Percentiles rank a stretch among this genome's conserved stretches.
Evolutionary conservation across 2,113 vertebrate species (phyloP).

Genomic region (Bostrychus sinensis): DNA sequence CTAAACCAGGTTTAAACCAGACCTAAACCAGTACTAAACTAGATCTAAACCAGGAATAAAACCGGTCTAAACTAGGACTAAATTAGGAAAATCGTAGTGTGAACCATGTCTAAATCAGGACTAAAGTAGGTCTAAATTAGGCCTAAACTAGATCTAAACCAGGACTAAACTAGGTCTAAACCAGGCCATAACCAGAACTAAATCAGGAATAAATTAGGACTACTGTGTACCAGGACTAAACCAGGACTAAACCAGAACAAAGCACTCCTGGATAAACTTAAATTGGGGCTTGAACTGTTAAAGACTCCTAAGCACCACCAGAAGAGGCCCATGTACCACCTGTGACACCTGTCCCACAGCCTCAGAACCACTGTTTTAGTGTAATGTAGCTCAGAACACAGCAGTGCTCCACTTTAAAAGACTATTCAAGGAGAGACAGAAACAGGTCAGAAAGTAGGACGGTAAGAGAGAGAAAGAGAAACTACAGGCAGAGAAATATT

Average conservation of each 20-base stretch:
- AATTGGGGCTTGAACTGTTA: no score
- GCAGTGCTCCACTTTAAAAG: slow-evolving; percentile 55
- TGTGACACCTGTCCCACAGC: no score
- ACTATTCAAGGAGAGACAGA: slow-evolving; percentile 60
- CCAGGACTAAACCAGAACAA: no score
- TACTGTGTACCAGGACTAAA: no score
- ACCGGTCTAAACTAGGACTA: not conserved
- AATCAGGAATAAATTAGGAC: not conserved
- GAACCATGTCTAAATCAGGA: no score
- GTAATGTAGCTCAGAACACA: slow-evolving; percentile 28
- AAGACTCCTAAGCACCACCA: no score
- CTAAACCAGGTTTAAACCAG: not conserved
- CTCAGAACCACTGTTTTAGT: not conserved
- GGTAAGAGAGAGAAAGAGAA: slow-evolving; percentile 17
- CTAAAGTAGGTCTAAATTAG: no score
- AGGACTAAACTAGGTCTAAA: not conserved
- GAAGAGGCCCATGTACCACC: no score
- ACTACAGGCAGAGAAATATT: not conserved
- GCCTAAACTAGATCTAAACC: not conserved
- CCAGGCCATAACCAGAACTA: not conserved
- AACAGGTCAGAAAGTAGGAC: slow-evolving; percentile 70
- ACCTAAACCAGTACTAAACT: not conserved
- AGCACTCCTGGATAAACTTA: no score
- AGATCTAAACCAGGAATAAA: not conserved
- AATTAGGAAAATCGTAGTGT: no score